These are phyloP conservation scores for Turdus rufiventris DNA, from an alignment of 2,113 vertebrate genomes.

Conservation along the genomic window DNA sequence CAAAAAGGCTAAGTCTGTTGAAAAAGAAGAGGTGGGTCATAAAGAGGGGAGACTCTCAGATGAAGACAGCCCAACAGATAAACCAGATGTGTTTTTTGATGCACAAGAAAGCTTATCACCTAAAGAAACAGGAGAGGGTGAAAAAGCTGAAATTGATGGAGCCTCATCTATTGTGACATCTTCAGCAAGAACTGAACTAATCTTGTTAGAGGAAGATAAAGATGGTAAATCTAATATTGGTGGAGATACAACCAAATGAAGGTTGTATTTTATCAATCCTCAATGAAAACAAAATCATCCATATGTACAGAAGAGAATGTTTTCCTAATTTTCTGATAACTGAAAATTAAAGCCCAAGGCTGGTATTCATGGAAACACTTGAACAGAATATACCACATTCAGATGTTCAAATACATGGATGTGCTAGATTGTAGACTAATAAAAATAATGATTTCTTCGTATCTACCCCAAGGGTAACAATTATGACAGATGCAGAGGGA, in stretches of 20 bases:
- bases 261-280: background rate
- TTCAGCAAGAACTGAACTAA: slow-evolving; percentile 62
- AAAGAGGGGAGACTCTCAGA: slow-evolving; percentile 26
- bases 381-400: background rate
- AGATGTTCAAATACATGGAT: background rate
- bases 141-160: background rate
- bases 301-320: background rate
- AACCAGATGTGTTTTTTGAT: slow-evolving; percentile 67
- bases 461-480: background rate
- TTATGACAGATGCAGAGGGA: background rate
- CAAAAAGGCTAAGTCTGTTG: slow-evolving; percentile 30
- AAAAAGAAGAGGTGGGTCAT: background rate
- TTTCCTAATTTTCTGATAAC: background rate
- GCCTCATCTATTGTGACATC: slow-evolving; percentile 6
- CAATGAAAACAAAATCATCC: background rate
- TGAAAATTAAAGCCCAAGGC: background rate
- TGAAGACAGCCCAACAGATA: slow-evolving; percentile 52
- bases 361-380: background rate
- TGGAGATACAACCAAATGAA: slow-evolving; percentile 23
- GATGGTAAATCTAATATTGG: background rate
- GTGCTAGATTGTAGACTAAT: background rate
- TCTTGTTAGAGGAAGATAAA: slow-evolving; percentile 38
- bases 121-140: slow-evolving; percentile 34
- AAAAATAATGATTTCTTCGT: background rate
- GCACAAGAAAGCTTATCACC: slow-evolving; percentile 66